Evolutionary conservation across 2,113 vertebrate species (phyloP).

Genomic region (Hippocampus comes): DNA sequence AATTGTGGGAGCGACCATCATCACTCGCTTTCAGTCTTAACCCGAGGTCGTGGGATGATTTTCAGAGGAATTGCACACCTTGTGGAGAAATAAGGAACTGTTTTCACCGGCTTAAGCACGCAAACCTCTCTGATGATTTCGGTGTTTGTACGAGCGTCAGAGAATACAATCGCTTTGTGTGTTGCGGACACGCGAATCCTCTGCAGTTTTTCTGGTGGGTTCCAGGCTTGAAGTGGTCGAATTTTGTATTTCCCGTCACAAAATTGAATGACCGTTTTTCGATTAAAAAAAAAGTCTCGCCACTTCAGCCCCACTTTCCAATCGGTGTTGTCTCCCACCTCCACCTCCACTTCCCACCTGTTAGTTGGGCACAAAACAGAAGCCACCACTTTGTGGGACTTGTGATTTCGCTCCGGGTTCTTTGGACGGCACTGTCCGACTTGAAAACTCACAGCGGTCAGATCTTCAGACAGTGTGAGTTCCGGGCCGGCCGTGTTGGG

Average conservation of each 20-base stretch:
- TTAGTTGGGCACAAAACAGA: neutral
- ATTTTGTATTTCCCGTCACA: neutral
- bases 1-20: too few relatives aligned
- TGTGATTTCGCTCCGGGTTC: neutral
- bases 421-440: neutral
- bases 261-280: neutral
- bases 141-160: neutral
- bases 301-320: neutral
- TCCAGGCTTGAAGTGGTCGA: neutral
- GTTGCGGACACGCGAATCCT: neutral
- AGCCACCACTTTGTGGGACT: neutral
- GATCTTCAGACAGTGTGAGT: neutral
- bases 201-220: neutral
- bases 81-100: too few relatives aligned
- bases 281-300: accelerated
- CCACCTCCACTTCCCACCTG: neutral
- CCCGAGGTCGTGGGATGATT: too few relatives aligned
- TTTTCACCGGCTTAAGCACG: too few relatives aligned
- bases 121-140: neutral
- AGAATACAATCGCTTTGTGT: neutral
- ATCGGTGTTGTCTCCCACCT: neutral
- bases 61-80: too few relatives aligned
- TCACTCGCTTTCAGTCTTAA: too few relatives aligned
- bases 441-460: neutral
- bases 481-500: neutral